phyloP scores from a whole-genome alignment of 1,140 invertebrate genomes.

The Phortica variegata region DNA sequence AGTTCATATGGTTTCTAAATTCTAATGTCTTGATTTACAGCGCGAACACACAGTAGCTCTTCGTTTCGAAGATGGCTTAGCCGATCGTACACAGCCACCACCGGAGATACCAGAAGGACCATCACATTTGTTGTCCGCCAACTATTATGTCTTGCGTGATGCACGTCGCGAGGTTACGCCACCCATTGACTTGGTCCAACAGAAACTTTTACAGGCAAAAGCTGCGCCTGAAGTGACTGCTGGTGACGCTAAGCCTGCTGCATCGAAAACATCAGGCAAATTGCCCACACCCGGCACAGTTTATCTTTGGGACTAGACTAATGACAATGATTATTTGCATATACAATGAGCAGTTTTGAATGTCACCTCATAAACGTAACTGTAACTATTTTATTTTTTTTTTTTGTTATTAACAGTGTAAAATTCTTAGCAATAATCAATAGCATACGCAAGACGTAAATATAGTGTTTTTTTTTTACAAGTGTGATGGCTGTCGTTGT shows the following conservation, averaged over 20 bases:
- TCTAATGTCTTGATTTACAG: conserved; percentile 59
- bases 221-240: conserved; percentile 6
- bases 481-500: too few species aligned
- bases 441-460: too few species aligned
- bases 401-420: too few species aligned
- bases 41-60: conserved; percentile 64
- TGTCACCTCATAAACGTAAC: too few species aligned
- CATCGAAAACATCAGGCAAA: conserved; percentile 26
- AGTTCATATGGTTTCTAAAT: neutral
- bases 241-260: conserved; percentile 1
- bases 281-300: conserved; percentile 61
- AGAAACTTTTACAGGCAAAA: conserved; percentile 27
- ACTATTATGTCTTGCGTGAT: conserved; percentile 80
- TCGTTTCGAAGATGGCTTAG: conserved; percentile 65
- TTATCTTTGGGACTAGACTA: conserved; percentile 61
- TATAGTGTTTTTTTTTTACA: too few species aligned
- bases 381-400: too few species aligned
- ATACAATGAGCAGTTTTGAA: too few species aligned
- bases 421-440: too few species aligned
- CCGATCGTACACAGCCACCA: conserved; percentile 71
- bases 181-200: conserved; percentile 63
- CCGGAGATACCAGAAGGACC: conserved; percentile 76
- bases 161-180: conserved; percentile 70
- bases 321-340: too few species aligned
- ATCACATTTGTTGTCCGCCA: conserved; percentile 68